Conservation (phyloP, 2,888 invertebrate species). For the Diaprepes abbreviatus region DNA sequence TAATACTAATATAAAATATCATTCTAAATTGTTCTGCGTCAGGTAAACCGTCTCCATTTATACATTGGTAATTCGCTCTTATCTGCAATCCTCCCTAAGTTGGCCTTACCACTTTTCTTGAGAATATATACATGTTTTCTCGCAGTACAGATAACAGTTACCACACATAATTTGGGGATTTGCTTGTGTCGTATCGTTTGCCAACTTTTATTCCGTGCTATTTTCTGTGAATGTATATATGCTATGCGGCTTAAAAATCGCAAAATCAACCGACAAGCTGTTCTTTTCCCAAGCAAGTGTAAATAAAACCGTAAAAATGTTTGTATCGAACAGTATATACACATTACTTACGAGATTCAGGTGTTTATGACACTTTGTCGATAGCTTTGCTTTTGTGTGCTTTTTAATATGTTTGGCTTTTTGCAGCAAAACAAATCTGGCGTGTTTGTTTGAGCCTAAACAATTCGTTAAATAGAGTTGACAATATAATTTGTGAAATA, state of each 20-base stretch:
- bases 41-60: too few relatives aligned
- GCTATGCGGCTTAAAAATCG: constrained; percentile 6
- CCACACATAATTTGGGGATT: background rate
- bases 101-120: too few relatives aligned
- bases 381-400: constrained; percentile 9
- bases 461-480: too few relatives aligned
- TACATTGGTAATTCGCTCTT: too few relatives aligned
- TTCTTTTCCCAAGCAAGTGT: constrained; percentile 19
- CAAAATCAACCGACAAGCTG: background rate
- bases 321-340: background rate
- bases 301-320: constrained; percentile 10
- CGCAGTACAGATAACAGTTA: background rate
- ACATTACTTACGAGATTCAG: constrained; percentile 11
- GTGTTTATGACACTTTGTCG: constrained; percentile 22
- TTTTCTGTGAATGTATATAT: background rate
- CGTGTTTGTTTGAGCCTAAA: too few relatives aligned
- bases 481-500: too few relatives aligned
- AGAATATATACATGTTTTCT: too few relatives aligned
- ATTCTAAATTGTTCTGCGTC: too few relatives aligned
- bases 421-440: background rate
- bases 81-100: too few relatives aligned
- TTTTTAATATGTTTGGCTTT: constrained; percentile 8
- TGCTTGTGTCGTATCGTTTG: background rate
- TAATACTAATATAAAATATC: too few relatives aligned
- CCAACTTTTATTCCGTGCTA: background rate